A percentile compares a stretch with the other conserved stretches of the same genome.
These are phyloP conservation scores for Trogon melanurus DNA, from an alignment of 2,113 vertebrate genomes.

Conservation along the genomic window DNA sequence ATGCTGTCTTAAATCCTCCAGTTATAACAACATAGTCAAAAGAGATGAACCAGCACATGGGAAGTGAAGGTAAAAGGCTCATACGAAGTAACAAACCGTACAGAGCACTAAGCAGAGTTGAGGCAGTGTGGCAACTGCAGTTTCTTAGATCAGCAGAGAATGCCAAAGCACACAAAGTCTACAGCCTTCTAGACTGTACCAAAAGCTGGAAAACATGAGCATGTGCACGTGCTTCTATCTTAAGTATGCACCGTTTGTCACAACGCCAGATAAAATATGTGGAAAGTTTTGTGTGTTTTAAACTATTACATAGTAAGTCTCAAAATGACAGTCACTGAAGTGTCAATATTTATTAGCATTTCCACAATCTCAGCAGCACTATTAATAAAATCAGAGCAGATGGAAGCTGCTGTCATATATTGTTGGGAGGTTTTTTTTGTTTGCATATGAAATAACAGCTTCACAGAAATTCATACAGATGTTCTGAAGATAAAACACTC, in stretches of 20 bases:
- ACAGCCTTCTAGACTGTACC: not conserved
- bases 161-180: constrained; percentile 2
- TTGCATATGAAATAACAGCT: not conserved
- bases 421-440: not conserved
- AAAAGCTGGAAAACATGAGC: not conserved
- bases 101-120: not conserved
- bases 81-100: not conserved
- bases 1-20: not conserved
- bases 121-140: not conserved
- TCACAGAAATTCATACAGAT: not conserved
- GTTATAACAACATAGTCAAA: not conserved
- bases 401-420: not conserved
- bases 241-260: not conserved
- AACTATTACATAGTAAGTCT: not conserved
- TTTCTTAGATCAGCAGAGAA: not conserved
- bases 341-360: constrained; percentile 2
- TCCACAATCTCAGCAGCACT: not conserved
- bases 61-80: not conserved
- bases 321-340: not conserved
- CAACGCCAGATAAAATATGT: not conserved
- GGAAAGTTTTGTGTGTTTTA: not conserved
- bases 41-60: not conserved
- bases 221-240: not conserved
- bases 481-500: not conserved
- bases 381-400: constrained; percentile 37